phyloP scores from a whole-genome alignment of 2,888 invertebrate species.

The Pandemis corylana region DNA sequence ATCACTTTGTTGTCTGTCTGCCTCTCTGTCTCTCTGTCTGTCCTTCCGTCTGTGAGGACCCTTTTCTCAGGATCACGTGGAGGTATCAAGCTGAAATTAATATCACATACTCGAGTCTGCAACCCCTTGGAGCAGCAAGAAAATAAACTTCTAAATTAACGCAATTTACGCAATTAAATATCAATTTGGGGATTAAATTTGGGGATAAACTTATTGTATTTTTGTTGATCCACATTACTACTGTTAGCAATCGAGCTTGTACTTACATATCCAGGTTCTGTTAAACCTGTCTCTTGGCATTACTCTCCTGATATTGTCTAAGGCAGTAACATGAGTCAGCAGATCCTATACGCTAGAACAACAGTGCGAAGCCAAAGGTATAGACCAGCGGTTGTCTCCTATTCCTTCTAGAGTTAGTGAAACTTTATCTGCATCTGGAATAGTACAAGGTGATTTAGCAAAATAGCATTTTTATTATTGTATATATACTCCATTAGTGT shows the following conservation, averaged over 20 bases:
- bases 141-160: too few species aligned
- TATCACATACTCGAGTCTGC: too few species aligned
- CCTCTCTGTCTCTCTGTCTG: too few species aligned
- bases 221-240: neutral
- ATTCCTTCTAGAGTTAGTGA: conserved; percentile 18
- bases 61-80: too few species aligned
- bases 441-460: conserved; percentile 12
- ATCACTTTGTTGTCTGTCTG: too few species aligned
- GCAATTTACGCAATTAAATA: too few species aligned
- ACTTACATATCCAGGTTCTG: neutral
- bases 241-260: neutral
- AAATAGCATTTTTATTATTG: conserved; percentile 28
- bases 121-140: too few species aligned
- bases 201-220: conserved; percentile 14
- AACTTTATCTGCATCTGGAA: conserved; percentile 16
- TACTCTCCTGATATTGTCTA: conserved; percentile 21
- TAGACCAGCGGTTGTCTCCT: conserved; percentile 5
- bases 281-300: conserved; percentile 4
- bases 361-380: conserved; percentile 10
- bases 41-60: too few species aligned
- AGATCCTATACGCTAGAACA: conserved; percentile 5
- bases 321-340: neutral
- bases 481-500: conserved; percentile 25
- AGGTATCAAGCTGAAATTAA: too few species aligned
- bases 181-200: conserved; percentile 4